Base-by-base conservation (phyloP, 2,113 vertebrate genomes). In the Vidua macroura region DNA sequence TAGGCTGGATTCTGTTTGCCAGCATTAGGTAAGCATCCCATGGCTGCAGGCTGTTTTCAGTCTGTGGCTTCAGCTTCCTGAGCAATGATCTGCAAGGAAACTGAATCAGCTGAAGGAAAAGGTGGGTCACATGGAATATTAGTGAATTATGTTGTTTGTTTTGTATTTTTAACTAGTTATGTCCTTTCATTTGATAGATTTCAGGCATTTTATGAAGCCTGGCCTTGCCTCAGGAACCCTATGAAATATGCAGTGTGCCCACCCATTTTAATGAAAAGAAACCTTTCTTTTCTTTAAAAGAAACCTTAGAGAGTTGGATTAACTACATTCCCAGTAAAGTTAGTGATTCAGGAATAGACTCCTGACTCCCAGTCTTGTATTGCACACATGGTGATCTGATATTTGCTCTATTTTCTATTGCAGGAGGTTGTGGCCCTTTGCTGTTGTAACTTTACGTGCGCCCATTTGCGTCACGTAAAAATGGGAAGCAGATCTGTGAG, bases 11-110 rank as follows among this genome's bases (percentile, higher is more conserved):
- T 86, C 53, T 79, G 23, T 48, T 84, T 73, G 56, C 67, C 72
- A 59, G 89, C 46, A 69, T 95, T 95, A 94, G 83, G 82, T 67
- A 94, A 96, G 67, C 33, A 55, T 63, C 58, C 0, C 2, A 68
- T 67, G 79, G 59, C 82, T 92, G 67, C 64, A 82, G 76, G 90
- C 73, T 89, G 83, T 59, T 93, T 77, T 43, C 64, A 46, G 33
- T 66, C 76, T 78, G 85, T 90, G 85, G 60, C 60, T 91, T 93
- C 74, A 77, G 72, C 73, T 93, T 92, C 81, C 84, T 88, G 72
- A 83, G 79, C 60, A 67, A 68, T 68, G 56, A 78, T 66, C 68
- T 22, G 15, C 13, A 11, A 74, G 88, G 91, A 86, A 92, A 56
- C 56, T 81, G 82, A 83, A 70, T 88, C 92, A 95, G 10, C 56